Evolutionary conservation across 1,140 invertebrate genomes (phyloP).

Genomic region (Conus ventricosus): DNA sequence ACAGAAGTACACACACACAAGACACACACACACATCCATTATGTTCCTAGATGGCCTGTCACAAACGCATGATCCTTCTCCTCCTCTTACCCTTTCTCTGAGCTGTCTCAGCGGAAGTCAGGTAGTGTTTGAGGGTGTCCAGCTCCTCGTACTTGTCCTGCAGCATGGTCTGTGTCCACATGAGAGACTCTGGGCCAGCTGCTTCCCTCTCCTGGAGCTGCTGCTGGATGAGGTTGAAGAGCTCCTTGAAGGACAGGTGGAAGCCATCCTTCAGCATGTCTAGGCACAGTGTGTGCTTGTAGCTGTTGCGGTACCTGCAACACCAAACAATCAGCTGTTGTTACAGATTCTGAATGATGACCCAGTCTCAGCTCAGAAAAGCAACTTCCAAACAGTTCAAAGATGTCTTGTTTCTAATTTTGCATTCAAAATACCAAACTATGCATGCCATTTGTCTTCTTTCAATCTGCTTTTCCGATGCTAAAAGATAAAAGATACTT

Average conservation of each 20-base stretch:
- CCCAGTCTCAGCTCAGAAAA: no score
- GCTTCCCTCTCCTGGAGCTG: slow-evolving; percentile 62
- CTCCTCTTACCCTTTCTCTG: slow-evolving; percentile 57
- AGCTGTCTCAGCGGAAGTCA: slow-evolving; percentile 69
- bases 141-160: slow-evolving; percentile 71
- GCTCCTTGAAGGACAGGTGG: slow-evolving; percentile 71
- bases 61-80: no score
- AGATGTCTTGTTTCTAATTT: no score
- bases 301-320: slow-evolving; percentile 70
- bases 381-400: no score
- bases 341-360: background rate
- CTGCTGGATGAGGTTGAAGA: slow-evolving; percentile 70
- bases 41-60: no score
- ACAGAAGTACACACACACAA: background rate
- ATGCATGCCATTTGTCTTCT: no score
- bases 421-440: no score
- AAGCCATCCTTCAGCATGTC: slow-evolving; percentile 73
- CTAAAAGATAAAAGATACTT: no score
- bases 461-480: no score
- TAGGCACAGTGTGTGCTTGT: slow-evolving; percentile 72
- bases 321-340: background rate
- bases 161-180: slow-evolving; percentile 68
- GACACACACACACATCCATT: background rate
- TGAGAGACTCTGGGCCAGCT: slow-evolving; percentile 70
- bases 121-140: slow-evolving; percentile 65